Evolutionary conservation across 2,888 invertebrate genomes (phyloP).

Genomic region (Caenorhabditis virilis): DNA sequence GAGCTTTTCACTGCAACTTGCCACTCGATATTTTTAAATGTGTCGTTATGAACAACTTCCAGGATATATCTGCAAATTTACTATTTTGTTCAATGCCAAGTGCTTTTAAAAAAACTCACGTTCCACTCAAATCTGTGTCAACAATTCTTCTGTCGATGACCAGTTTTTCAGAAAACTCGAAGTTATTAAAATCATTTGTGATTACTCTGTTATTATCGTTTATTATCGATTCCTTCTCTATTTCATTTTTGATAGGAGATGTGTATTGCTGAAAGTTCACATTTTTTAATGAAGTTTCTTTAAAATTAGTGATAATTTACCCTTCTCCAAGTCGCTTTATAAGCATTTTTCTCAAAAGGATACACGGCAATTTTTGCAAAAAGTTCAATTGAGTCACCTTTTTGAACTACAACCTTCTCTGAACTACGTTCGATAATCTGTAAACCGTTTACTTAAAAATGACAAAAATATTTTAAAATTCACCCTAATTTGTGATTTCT

Average conservation of each 20-base stretch:
- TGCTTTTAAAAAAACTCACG: slow-evolving; percentile 12
- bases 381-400: slow-evolving; percentile 3
- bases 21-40: slow-evolving; percentile 39
- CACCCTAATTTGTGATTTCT: slow-evolving; percentile 33
- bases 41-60: slow-evolving; percentile 24
- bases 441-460: background rate
- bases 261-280: slow-evolving; percentile 12
- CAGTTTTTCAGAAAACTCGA: slow-evolving; percentile 13
- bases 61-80: slow-evolving; percentile 36
- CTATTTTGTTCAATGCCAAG: background rate
- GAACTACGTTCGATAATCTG: no score
- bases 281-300: background rate
- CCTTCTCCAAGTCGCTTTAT: slow-evolving; percentile 38
- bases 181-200: background rate
- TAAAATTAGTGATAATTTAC: slow-evolving; percentile 7
- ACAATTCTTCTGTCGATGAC: slow-evolving; percentile 5
- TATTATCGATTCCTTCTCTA: slow-evolving; percentile 16
- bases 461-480: slow-evolving; percentile 4
- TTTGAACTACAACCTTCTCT: no score
- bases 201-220: slow-evolving; percentile 8
- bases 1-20: slow-evolving; percentile 39
- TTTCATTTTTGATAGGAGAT: slow-evolving; percentile 18
- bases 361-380: slow-evolving; percentile 14
- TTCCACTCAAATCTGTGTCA: slow-evolving; percentile 33
- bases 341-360: slow-evolving; percentile 18